Evolutionary conservation across 1,140 invertebrate genomes (phyloP), one percentile per base, ranked within the genome.

Genomic region (Lutraria rhynchaena): DNA sequence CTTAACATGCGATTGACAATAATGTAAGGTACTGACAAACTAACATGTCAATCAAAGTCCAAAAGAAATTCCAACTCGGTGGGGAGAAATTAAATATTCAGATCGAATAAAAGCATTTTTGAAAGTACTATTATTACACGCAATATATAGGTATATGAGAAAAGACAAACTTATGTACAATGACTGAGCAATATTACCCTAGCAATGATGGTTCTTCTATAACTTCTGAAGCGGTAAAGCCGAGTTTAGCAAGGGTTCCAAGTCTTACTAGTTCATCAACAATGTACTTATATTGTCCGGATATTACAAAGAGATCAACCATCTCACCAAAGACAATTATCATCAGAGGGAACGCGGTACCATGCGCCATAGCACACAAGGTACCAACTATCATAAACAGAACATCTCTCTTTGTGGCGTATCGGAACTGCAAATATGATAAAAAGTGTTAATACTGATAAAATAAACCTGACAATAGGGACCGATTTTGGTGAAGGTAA

Each of bases 251-350:
- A 15, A 80, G n/a, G 3, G 60, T 55, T 29, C 76, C 76, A 11
- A 67, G 51, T 11, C 1, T 46, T 1, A 65, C 76, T 11, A 80
- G 51, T 15, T 67, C n/a, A 31, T 80, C 17, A 17, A 80, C 63
- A 13, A 70, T 24, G 17, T 29, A 19, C 7, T n/a, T 41, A 35
- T 41, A 70, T 49, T 37, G 37, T 27, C 76, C 76, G 7, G 76
- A 80, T 11, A 37, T 46, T 0, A 91, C 88, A 87, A 92, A 92
- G 1, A 86, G 61, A 67, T 92, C 88, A n/a, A 89, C 87, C 89
- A 92, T 91, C 19, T 90, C 87, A 3, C 91, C 91, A 83, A 92
- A 93, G n/a, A 93, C 87, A n/a, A 93, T 88, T 31, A 92, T 91
- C 89, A 92, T 90, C 11, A 83, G 53, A 17, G 92, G 92, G 29